These are phyloP conservation scores for Merodon equestris DNA, from an alignment of 2,888 invertebrate species.

Conservation along the genomic window DNA sequence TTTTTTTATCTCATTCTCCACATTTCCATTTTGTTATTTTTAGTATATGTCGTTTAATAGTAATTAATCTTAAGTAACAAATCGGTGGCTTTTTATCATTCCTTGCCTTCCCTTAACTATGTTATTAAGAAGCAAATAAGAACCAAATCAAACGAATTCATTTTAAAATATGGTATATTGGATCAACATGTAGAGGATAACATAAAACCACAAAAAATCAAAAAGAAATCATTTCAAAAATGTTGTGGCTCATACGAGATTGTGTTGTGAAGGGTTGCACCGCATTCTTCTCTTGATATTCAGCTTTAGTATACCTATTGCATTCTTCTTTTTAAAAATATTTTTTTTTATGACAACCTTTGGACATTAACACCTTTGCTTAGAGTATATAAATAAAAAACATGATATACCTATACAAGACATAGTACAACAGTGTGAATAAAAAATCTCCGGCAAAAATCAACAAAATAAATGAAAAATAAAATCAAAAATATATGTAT, in stretches of 20 bases:
- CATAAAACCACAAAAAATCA: not conserved
- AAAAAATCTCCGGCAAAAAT: not conserved
- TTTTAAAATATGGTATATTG: too few species aligned
- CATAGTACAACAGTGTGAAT: not conserved
- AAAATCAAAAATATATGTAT: not conserved
- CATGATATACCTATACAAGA: constrained; percentile 26
- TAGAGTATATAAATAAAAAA: not conserved
- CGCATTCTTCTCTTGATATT: constrained; percentile 9
- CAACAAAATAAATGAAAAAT: constrained; percentile 1
- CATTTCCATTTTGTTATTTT: constrained; percentile 27
- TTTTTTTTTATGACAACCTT: constrained; percentile 26
- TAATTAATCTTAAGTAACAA: constrained; percentile 66
- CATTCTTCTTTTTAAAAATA: not conserved
- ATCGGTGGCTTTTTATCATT: constrained; percentile 69
- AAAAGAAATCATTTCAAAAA: not conserved
- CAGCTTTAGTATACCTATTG: too few species aligned
- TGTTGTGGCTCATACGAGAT: not conserved
- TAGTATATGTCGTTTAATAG: constrained; percentile 33
- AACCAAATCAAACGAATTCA: constrained; percentile 20
- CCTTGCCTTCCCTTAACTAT: constrained; percentile 65
- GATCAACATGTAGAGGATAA: too few species aligned
- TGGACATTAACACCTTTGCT: constrained; percentile 7
- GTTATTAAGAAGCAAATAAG: constrained; percentile 42
- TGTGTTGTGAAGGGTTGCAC: constrained; percentile 28
- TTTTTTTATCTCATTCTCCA: constrained; percentile 26